Conservation (phyloP, 2,113 vertebrate species). For the Myiopsitta monachus region DNA sequence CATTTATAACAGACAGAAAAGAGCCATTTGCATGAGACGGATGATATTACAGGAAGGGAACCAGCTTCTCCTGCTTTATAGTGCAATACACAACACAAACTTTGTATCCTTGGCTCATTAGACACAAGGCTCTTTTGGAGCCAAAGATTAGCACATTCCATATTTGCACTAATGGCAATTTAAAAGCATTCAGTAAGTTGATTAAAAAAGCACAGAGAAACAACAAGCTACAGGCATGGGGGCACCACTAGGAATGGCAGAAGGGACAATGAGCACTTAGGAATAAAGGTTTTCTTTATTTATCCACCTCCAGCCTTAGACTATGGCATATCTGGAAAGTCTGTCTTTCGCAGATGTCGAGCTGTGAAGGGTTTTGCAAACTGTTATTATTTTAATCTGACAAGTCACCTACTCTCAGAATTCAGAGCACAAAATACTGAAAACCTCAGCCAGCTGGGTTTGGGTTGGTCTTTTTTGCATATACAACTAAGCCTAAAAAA, state of each 20-base stretch:
- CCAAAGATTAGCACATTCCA: not conserved
- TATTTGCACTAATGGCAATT: not conserved
- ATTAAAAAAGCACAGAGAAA: not conserved
- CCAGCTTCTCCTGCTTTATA: not conserved
- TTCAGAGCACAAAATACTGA: not conserved
- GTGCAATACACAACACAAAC: not conserved
- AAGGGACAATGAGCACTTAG: not conserved
- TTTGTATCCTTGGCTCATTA: not conserved
- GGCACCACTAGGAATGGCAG: not conserved
- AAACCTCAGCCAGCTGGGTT: not conserved
- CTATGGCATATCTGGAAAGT: not conserved
- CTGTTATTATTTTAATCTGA: not conserved
- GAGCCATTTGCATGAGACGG: not conserved
- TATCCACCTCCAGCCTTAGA: not conserved
- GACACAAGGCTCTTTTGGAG: not conserved
- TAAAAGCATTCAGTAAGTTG: not conserved
- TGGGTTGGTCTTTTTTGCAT: not conserved
- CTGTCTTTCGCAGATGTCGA: not conserved
- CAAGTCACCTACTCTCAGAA: not conserved
- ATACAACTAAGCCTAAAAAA: not conserved
- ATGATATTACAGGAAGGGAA: not conserved
- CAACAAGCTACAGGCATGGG: not conserved
- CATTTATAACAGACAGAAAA: not conserved
- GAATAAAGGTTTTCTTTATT: not conserved
- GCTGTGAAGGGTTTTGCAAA: not conserved